Base-by-base conservation (phyloP, 2,797 vertebrate species). In the Otus scops region DNA sequence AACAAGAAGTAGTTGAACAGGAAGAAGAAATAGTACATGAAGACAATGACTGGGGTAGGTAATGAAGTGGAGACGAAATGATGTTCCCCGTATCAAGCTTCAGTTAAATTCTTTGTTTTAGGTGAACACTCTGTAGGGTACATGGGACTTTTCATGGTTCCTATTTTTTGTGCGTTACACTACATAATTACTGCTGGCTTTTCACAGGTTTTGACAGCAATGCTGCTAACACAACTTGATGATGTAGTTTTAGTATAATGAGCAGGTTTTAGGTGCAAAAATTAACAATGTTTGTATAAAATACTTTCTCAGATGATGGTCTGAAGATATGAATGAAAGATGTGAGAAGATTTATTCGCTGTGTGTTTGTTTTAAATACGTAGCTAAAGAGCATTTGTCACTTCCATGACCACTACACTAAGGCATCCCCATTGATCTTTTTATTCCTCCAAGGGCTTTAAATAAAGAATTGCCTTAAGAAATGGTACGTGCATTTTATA, bases 1-100 rank as follows among this genome's bases (percentile, higher is more conserved):
- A 98, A 94, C 96, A 98, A 69, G 98, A 98, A 96, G 93, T 97
- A 22, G 87, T 97, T 64, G 95, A 97, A 50, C 97, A 98, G 85
- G 98, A 98, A 92, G 98, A 98, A 69, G 98, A 96, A 85, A 95
- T 99, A 26, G 94, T 99, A 19, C 99, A 99, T 0, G 99, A 99
- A 93, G 99, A 99, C 53, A 99, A 99, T 34, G 98, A 99, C 16
- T 99, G 99, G 99, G 99, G 99, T 99, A 95, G 97, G 96, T 68
- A 17, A 75, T 70, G 26, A 81, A 1, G 30, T 59, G 43, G 48
- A 61, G 50, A 53, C 7, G 13, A 19, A 92, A 38, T 9, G 15
- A n/a, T 71, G 17, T 39, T 70, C 7, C 24, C 36, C 81, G 16
- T n/a, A 85, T 4, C 5, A 8, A 53, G 32, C 18, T 50, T 75